These are phyloP conservation scores for Syritta pipiens DNA, from an alignment of 2,888 invertebrate species.

Conservation along the genomic window DNA sequence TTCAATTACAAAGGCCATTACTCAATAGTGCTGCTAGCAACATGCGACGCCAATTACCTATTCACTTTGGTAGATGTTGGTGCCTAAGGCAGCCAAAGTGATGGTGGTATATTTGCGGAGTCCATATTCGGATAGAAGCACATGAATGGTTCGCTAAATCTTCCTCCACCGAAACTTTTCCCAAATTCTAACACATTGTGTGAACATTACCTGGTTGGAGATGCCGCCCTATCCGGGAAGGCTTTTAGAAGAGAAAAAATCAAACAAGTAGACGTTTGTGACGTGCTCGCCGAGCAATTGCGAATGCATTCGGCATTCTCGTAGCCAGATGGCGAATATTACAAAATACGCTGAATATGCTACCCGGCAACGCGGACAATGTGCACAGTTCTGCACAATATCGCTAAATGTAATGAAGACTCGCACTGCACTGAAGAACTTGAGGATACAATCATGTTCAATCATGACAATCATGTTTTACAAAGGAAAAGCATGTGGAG, in stretches of 20 bases:
- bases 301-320: background rate
- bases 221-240: background rate
- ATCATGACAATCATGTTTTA: too few species aligned
- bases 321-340: background rate
- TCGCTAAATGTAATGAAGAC: too few species aligned
- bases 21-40: background rate
- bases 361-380: too few species aligned
- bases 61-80: background rate
- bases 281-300: background rate
- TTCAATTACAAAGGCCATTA: background rate
- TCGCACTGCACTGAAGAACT: too few species aligned
- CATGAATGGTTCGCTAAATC: background rate
- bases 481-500: too few species aligned
- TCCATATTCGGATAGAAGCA: background rate
- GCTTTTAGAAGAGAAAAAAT: background rate
- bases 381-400: too few species aligned
- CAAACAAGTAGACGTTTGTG: background rate
- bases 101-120: background rate
- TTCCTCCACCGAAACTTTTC: background rate
- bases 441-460: too few species aligned
- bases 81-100: too few species aligned
- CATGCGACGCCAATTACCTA: background rate
- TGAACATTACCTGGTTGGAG: background rate
- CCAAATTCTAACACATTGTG: background rate
- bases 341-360: too few species aligned